phyloP scores from a whole-genome alignment of 2,888 invertebrate species.

The Panopea generosa region DNA sequence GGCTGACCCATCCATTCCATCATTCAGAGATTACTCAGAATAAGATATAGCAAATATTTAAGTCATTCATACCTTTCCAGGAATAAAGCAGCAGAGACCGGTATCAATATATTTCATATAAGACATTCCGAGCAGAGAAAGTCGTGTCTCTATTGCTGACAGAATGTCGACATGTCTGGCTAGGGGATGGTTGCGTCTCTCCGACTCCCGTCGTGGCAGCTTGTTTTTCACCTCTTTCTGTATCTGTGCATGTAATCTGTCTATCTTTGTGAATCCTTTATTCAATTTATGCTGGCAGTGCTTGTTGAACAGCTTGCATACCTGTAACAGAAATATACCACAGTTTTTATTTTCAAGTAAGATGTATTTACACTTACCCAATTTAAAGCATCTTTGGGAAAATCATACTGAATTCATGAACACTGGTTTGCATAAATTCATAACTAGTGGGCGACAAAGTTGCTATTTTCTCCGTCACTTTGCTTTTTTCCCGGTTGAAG shows the following conservation, averaged over 20 bases:
- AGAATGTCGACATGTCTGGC: slow-evolving; percentile 96
- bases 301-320: slow-evolving; percentile 91
- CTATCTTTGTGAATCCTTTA: slow-evolving; percentile 92
- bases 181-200: slow-evolving; percentile 93
- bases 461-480: no score
- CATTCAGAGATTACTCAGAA: no score
- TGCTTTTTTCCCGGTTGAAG: no score
- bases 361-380: not conserved
- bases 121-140: slow-evolving; percentile 97
- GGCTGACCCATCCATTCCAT: no score
- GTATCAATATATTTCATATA: slow-evolving; percentile 95
- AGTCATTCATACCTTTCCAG: slow-evolving; percentile 95
- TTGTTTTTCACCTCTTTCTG: slow-evolving; percentile 92
- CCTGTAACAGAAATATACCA: slow-evolving; percentile 87
- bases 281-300: slow-evolving; percentile 92
- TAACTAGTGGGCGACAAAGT: no score
- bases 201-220: slow-evolving; percentile 95
- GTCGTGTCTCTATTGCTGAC: slow-evolving; percentile 94
- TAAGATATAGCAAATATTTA: no score
- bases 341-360: not conserved
- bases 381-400: not conserved
- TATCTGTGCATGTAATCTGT: slow-evolving; percentile 91
- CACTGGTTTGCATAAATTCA: no score
- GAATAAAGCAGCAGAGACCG: slow-evolving; percentile 95
- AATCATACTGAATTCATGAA: not conserved